phyloP scores from a whole-genome alignment of 2,113 vertebrate genomes.

The Scartelaos histophorus region DNA sequence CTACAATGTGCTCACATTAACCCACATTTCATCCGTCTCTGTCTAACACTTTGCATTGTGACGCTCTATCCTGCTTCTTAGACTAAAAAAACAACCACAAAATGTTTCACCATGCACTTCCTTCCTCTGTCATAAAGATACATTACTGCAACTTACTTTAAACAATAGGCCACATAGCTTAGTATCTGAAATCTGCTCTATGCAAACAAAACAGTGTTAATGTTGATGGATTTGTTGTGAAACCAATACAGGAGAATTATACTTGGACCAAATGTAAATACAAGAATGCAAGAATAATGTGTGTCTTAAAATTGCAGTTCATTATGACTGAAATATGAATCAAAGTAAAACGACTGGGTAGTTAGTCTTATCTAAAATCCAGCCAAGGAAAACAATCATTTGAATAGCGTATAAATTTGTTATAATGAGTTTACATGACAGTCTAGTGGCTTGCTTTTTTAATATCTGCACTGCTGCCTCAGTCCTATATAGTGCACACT shows the following conservation, averaged over 20 bases:
- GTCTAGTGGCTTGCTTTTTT: neutral
- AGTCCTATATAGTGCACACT: neutral
- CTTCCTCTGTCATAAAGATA: conserved; percentile 5
- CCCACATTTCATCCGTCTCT: neutral
- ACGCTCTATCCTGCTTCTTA: conserved; percentile 1
- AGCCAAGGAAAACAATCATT: too few species aligned
- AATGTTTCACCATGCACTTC: conserved; percentile 2
- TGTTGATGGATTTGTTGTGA: neutral
- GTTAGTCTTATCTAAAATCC: too few species aligned
- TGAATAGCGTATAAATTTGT: too few species aligned
- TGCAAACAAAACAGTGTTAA: neutral
- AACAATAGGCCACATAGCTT: neutral
- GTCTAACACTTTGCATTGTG: neutral
- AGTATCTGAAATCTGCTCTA: neutral
- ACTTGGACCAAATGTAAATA: too few species aligned
- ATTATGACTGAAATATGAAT: too few species aligned
- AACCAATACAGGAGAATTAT: too few species aligned
- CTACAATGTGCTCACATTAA: neutral
- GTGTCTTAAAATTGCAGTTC: too few species aligned
- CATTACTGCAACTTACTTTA: neutral
- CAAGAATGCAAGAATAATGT: too few species aligned
- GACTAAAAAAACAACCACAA: conserved; percentile 3
- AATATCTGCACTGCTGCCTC: too few species aligned
- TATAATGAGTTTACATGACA: neutral
- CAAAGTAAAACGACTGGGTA: too few species aligned